A percentile compares a stretch with the other conserved stretches of the same genome.
Conservation (phyloP, 1,140 invertebrate species). For the Drosophila persimilis region DNA sequence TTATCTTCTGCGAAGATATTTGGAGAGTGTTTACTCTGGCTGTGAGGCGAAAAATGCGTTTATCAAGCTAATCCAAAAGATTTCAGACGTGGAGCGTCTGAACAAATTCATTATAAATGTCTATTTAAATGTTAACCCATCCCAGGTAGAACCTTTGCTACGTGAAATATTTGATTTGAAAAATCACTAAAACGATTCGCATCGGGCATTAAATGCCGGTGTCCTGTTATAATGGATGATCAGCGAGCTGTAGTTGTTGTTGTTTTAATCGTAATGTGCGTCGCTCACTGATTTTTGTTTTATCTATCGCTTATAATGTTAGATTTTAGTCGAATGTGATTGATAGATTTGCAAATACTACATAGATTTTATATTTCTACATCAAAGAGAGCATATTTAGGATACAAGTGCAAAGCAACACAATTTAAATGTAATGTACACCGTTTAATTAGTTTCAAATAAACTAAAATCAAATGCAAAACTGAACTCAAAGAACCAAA, state of each 20-base stretch:
- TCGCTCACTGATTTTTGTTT: slow-evolving; percentile 62
- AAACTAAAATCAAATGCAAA: slow-evolving; percentile 59
- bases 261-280: slow-evolving; percentile 48
- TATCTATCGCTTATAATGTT: slow-evolving; percentile 76
- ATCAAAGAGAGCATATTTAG: slow-evolving; percentile 79
- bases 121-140: slow-evolving; percentile 95
- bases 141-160: slow-evolving; percentile 93
- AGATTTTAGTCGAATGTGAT: slow-evolving; percentile 77
- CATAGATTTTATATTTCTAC: slow-evolving; percentile 80
- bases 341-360: slow-evolving; percentile 78
- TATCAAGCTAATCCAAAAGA: slow-evolving; percentile 93
- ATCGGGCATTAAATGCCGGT: slow-evolving; percentile 61
- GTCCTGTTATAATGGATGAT: slow-evolving; percentile 31
- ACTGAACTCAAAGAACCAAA: background rate
- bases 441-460: slow-evolving; percentile 73
- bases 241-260: slow-evolving; percentile 63
- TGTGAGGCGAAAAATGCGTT: slow-evolving; percentile 94
- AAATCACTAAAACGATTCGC: slow-evolving; percentile 74
- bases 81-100: slow-evolving; percentile 92
- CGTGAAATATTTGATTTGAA: slow-evolving; percentile 97
- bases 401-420: slow-evolving; percentile 79
- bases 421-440: slow-evolving; percentile 61
- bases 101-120: slow-evolving; percentile 92
- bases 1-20: slow-evolving; percentile 92
- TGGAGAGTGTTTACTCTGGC: slow-evolving; percentile 91